Base-by-base conservation (phyloP, 2,797 vertebrate species). In the Amphiprion clarkii region DNA sequence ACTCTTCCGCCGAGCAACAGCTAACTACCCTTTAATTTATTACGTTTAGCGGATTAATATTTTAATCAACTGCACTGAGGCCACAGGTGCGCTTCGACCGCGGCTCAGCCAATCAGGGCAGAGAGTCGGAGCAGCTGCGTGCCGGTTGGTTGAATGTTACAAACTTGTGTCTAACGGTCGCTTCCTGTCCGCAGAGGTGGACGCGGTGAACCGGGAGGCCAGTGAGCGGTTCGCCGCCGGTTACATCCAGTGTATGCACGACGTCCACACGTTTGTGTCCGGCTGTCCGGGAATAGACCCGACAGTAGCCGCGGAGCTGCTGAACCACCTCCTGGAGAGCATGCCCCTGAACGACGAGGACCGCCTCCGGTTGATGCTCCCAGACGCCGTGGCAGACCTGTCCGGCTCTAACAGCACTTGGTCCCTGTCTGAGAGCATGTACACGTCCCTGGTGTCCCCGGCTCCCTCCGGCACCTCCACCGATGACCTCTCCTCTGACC, bases 171-270 rank as follows among this genome's bases (percentile, higher is more conserved):
- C 48, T 51, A 21, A 51, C 48, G 48, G 48, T 6, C 23, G 16
- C 23, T 27, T 62, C 0, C 33, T 78, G 8, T 66, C 62, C 12
- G 8, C 83, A 97, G 96, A 97, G 42, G 89, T 88, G 27, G 96
- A 96, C 60, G 94, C 94, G 42, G 92, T 95, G 79, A 96, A 94
- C 75, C 94, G 94, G 0, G 97, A 97, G 68, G 97, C 97, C 0
- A 96, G 95, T 39, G 98, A 99, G 90, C 96, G 97, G 8, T 99
- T 99, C 44, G 96, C 97, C 0, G 98, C 98, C 0, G 98, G 98
- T 1, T 99, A 99, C 95, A 98, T 99, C 90, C 98, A 98, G 87
- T 99, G 98, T 79, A 98, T 99, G 98, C 97, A 99, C 17, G 97
- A 99, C 84, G 98, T 98, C 76, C 98, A 99, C 91, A 98, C 96